Evolutionary conservation across 2,888 invertebrate genomes (phyloP).

Genomic region (Rotaria magnacalcarata): DNA sequence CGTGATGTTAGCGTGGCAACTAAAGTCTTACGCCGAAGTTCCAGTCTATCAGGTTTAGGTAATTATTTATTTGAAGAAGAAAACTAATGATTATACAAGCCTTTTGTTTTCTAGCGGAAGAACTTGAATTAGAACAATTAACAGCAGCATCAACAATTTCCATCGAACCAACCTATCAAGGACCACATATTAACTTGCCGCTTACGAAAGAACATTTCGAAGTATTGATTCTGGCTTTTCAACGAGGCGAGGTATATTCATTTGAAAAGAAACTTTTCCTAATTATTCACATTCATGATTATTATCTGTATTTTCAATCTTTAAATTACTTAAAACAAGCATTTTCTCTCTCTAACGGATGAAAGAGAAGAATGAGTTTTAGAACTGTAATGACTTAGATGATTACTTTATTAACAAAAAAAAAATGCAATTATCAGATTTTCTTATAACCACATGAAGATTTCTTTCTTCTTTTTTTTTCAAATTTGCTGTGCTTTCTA

Average conservation of each 20-base stretch:
- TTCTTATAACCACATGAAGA: no score
- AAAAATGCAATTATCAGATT: no score
- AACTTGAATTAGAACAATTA: not conserved
- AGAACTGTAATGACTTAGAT: no score
- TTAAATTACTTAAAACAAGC: no score
- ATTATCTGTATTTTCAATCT: no score
- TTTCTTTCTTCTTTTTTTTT: no score
- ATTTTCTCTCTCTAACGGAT: no score
- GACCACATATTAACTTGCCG: conserved; percentile 68
- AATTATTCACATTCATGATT: no score
- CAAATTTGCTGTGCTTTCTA: no score
- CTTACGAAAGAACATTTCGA: conserved; percentile 75
- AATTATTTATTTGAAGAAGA: not conserved
- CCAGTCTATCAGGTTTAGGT: not conserved
- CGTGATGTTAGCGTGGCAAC: conserved; percentile 48
- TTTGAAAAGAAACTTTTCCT: no score
- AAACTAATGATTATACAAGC: not conserved
- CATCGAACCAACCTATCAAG: not conserved
- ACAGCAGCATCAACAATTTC: not conserved
- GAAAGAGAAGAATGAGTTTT: no score
- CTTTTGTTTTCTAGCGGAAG: not conserved
- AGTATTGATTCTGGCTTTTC: conserved; percentile 76
- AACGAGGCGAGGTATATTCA: conserved; percentile 58
- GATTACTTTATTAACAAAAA: not conserved
- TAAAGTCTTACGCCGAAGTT: conserved; percentile 38